Evolutionary conservation across 2,113 vertebrate genomes (phyloP).

Genomic region (Gymnocephalus cernua): DNA sequence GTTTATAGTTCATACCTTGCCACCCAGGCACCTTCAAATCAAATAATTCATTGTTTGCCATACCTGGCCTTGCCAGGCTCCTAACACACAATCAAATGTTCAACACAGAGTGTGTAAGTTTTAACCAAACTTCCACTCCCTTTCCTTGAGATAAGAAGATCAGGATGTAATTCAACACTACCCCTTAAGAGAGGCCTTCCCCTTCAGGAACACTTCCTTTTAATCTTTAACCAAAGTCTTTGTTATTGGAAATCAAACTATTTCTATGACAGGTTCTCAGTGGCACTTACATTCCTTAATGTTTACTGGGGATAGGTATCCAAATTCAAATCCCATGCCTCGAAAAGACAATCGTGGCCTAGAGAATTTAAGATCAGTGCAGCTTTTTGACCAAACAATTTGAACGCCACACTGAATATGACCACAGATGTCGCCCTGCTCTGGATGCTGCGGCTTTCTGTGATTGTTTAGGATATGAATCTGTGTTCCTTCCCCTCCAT

Average conservation of each 20-base stretch:
- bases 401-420: background rate
- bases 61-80: conserved; percentile 35
- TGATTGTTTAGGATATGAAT: conserved; percentile 69
- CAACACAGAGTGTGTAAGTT: conserved; percentile 55
- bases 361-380: conserved; percentile 18
- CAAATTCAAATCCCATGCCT: conserved; percentile 20
- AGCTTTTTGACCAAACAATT: conserved; percentile 13
- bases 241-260: conserved; percentile 73
- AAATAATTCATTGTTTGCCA: conserved; percentile 38
- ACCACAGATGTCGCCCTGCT: conserved; percentile 15
- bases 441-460: conserved; percentile 44
- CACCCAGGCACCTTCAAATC: conserved; percentile 12
- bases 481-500: conserved; percentile 61
- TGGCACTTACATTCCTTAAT: conserved; percentile 36
- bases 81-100: conserved; percentile 50
- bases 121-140: conserved; percentile 55
- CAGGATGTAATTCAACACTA: conserved; percentile 76
- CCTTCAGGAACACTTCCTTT: conserved; percentile 69
- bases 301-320: conserved; percentile 22
- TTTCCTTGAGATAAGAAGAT: conserved; percentile 66
- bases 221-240: conserved; percentile 82
- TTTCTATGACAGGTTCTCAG: conserved; percentile 59
- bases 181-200: conserved; percentile 60
- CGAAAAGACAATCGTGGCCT: background rate
- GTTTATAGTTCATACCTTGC: conserved; percentile 2